Percentiles rank a stretch among this genome's conserved stretches.
phyloP scores from a whole-genome alignment of 2,888 invertebrate genomes.

The Tiliacea citrago region DNA sequence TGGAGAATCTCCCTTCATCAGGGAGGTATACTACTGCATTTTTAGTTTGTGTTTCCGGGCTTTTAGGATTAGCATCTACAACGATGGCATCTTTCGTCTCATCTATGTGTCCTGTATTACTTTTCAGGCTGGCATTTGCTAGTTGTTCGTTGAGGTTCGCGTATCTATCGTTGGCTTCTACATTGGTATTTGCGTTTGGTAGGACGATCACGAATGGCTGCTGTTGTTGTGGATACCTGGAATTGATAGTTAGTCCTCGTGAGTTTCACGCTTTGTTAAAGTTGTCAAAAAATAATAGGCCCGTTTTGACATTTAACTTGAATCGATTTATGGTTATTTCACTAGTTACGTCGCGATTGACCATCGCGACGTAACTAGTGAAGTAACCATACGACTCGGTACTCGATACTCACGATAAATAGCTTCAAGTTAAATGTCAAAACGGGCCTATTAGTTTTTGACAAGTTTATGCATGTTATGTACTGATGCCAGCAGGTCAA shows the following conservation, averaged over 20 bases:
- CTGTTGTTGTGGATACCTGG: constrained; percentile 72
- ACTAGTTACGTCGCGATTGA: no score
- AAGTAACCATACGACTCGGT: no score
- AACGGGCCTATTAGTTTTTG: no score
- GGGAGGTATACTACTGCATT: constrained; percentile 70
- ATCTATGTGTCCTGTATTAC: constrained; percentile 67
- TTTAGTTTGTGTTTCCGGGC: constrained; percentile 43
- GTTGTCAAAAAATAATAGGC: no score
- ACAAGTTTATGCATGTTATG: no score
- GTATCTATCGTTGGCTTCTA: constrained; percentile 50
- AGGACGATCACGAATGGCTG: constrained; percentile 77
- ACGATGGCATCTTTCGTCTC: constrained; percentile 78
- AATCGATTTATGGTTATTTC: no score
- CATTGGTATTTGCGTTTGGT: constrained; percentile 66
- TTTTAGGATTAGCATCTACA: constrained; percentile 75
- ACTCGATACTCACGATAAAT: no score
- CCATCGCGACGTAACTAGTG: no score
- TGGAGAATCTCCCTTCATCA: constrained; percentile 74
- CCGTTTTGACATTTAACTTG: no score
- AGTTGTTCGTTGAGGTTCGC: constrained; percentile 58
- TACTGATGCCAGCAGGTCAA: no score
- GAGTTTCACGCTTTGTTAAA: not conserved
- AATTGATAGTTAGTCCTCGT: constrained; percentile 41
- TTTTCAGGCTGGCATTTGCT: constrained; percentile 55
- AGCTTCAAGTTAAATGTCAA: no score